Evolutionary conservation across 2,888 invertebrate species (phyloP), one percentile per base, ranked within the genome.

Genomic region (Eremobia ochroleuca): DNA sequence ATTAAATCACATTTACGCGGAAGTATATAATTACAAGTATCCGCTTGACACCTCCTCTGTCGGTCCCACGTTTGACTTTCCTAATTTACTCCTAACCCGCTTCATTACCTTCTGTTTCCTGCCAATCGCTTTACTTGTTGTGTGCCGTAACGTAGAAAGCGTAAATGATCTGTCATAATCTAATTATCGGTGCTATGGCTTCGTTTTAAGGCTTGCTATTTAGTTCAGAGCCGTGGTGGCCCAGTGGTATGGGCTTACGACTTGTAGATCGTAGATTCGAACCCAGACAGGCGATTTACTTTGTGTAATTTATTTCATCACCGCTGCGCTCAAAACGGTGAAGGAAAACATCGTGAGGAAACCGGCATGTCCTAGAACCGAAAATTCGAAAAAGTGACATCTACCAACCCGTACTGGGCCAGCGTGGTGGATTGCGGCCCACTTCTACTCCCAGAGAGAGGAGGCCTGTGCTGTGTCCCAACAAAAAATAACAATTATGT

Each of bases 31-130:
- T 74, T 70, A 58, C 74, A 76, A 55, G 43, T 73, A 81, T 77
- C 76, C 68, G 76, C 59, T 76, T 74, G 64, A 73, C 81, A 77
- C 62, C 65, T 61, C 59, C 55, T 74, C 6, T 52, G 85, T 73
- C 87, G 84, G 84, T 79, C 87, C 61, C 84, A 85, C 84, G 84
- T 74, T 76, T 66, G 59, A 76, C 66, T 85, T 79, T 59, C 82
- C 82, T 74, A 74, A 81, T 78, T 87, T 46, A 40, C 55, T 61
- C 28, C 11, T 85, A 73, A 83, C 62, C 62, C 62, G 31, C 37
- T 52, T 85, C 85, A 85, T 85, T 61, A 73, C 64, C 59, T 70
- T 61, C 21, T 59, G 70, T 74, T 87, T 85, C 85, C 85, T 85
- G 85, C 15, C 69, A 74, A 68, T 83, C 49, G 70, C n/a, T 84